phyloP scores from a whole-genome alignment of 1,140 invertebrate species.

The Drosophila erecta region DNA sequence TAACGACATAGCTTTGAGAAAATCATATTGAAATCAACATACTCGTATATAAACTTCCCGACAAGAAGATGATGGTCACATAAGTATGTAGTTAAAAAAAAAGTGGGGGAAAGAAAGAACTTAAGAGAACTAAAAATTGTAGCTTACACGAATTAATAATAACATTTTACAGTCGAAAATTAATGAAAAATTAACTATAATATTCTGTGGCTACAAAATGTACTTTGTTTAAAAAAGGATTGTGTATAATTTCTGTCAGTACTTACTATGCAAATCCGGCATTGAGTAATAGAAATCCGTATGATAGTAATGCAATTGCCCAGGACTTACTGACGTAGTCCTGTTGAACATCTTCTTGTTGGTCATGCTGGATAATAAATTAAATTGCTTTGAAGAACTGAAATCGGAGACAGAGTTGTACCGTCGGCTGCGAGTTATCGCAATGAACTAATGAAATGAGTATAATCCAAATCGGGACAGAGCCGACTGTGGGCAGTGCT shows the following conservation, averaged over 20 bases:
- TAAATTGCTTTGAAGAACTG: neutral
- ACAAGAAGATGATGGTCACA: too few species aligned
- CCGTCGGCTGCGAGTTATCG: conserved; percentile 39
- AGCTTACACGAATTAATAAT: too few species aligned
- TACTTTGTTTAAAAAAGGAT: too few species aligned
- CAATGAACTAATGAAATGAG: conserved; percentile 42
- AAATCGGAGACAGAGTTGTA: conserved; percentile 13
- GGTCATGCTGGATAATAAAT: conserved; percentile 33
- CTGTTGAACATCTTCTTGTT: conserved; percentile 49
- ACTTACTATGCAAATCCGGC: conserved; percentile 77
- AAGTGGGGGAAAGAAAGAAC: too few species aligned
- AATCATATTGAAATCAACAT: too few species aligned
- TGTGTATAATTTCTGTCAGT: neutral
- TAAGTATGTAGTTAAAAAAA: too few species aligned
- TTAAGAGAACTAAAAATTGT: too few species aligned
- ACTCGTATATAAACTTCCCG: too few species aligned
- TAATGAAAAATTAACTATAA: too few species aligned
- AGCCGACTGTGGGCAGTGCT: conserved; percentile 22
- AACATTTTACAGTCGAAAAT: too few species aligned
- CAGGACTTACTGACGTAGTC: conserved; percentile 48
- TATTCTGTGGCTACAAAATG: too few species aligned
- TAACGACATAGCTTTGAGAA: too few species aligned
- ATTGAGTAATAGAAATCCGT: conserved; percentile 81
- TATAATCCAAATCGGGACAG: conserved; percentile 42
- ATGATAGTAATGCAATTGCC: conserved; percentile 77